Base-by-base conservation (phyloP, 2,797 vertebrate genomes). In the Lepus townsendii region DNA sequence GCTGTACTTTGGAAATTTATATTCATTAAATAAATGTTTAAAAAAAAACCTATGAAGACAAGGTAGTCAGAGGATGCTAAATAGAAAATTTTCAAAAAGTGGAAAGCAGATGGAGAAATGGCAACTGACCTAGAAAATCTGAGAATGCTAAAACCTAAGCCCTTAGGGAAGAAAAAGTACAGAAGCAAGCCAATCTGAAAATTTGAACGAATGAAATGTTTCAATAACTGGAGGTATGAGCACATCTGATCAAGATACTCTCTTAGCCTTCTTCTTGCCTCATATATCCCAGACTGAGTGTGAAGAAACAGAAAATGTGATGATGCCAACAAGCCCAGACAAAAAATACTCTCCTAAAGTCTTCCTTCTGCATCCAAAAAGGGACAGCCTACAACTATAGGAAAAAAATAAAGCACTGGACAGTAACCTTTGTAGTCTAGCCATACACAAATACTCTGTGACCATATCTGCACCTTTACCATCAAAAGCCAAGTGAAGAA, bases 141-240 rank as follows among this genome's bases (percentile, higher is more conserved):
- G 26, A 78, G 24, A 77, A 50, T 38, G 24, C 82, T 87, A 83
- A 91, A 90, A 83, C n/a, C 5, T 84, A 73, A 91, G 38, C 6
- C n/a, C n/a, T 9, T 2, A 38, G 27, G 20, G 50, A 54, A 73
- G 47, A 73, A 30, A 79, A 78, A 79, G 12, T 57, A 62, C n/a
- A 88, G 24, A 86, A 83, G 47, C n/a, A 93, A 93, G 60, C 20
- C 35, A 83, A 91, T 73, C 13, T 91, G n/a, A 35, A 93, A 62
- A 66, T 72, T 9, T 52, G 35, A 95, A 71, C 10, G 32, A 65
- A 80, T 38, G 47, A 89, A 79, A 60, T 60, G 60, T 84, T 91
- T 90, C 47, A 50, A 12, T 68, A 77, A 83, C n/a, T 83, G 9
- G 77, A 83, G 16, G 19, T 22, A 52, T n/a, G 20, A 11, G 38